Evolutionary conservation across 1,140 invertebrate species (phyloP), one percentile per base, ranked within the genome.

Genomic region (Pseudomyrmex flavicornis): DNA sequence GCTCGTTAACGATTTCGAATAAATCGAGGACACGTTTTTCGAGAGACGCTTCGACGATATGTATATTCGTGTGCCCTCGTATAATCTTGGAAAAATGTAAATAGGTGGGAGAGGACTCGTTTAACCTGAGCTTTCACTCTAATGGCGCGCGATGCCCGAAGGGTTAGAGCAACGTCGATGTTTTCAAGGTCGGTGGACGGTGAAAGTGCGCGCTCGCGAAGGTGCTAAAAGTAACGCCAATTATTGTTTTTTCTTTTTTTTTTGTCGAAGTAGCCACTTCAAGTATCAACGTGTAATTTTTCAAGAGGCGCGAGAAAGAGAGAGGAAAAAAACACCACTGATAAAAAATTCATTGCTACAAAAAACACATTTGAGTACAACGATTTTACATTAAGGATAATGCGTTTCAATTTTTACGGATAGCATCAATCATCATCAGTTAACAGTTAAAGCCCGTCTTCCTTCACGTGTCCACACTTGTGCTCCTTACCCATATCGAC

Each of bases 161-260:
- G 76, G 54, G 20, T 79, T 70, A 58, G 35, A 35, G 20, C 35
- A 70, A 56, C 8, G 13, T 26, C 20, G 50, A 72, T 48, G 48
- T 54, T 58, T 35, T 35, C 76, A 79, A 79, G 76, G 46, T 80
- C 66, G 54, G 8, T 15, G 20, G 54, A 26, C 22, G 56, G 76
- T 80, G 66, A 80, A 80, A 80, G 76, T 70, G 15, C 9, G 15
- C 4, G 54, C 8, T 59, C 50, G 65, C 17, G n/a, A n/a, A 80
- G 50, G n/a, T 61, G n/a, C 22, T 72, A 58, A 48, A 17, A 59
- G 17, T 15, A 26, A 69, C 22, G 15, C 7, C 8, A 15, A 79
- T 17, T 26, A 26, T 26, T 26, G 0, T 26, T 26, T 26, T 26
- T 3, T 26, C 3, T 2, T 26, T 3, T 26, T 26, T 26, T 3